Percentiles rank a stretch among this genome's conserved stretches.
Evolutionary conservation across 2,888 invertebrate genomes (phyloP).

Genomic region (Apotomis capreana): DNA sequence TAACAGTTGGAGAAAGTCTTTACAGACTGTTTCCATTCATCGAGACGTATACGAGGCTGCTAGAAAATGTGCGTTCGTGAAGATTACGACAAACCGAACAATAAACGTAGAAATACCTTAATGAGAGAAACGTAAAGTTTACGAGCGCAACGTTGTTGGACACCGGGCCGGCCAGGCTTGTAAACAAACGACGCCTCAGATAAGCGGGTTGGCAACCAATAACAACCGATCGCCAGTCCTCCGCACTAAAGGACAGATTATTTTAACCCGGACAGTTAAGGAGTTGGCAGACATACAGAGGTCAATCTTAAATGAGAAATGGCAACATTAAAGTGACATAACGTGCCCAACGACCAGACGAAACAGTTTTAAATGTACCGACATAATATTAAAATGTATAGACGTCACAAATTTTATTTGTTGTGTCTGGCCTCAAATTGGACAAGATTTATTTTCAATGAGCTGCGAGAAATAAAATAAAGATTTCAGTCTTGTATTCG

Average conservation of each 20-base stretch:
- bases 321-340: conserved; percentile 24
- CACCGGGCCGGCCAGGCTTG: conserved; percentile 57
- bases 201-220: conserved; percentile 63
- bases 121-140: conserved; percentile 51
- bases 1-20: neutral
- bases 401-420: conserved; percentile 26
- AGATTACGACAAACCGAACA: conserved; percentile 22
- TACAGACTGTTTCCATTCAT: neutral
- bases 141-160: conserved; percentile 53
- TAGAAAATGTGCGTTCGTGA: conserved; percentile 2
- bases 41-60: neutral
- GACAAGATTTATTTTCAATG: conserved; percentile 31
- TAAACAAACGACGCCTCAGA: conserved; percentile 68
- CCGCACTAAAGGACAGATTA: conserved; percentile 53
- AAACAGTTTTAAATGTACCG: conserved; percentile 28
- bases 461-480: conserved; percentile 6
- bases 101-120: conserved; percentile 23
- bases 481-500: neutral
- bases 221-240: conserved; percentile 46
- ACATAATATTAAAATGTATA: conserved; percentile 13
- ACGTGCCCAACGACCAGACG: conserved; percentile 23
- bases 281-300: conserved; percentile 49
- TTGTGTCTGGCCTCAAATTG: conserved; percentile 33
- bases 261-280: conserved; percentile 47
- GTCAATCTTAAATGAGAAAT: conserved; percentile 43